Evolutionary conservation across 2,888 invertebrate genomes (phyloP), one percentile per base, ranked within the genome.

Genomic region (Anaspis maculata): DNA sequence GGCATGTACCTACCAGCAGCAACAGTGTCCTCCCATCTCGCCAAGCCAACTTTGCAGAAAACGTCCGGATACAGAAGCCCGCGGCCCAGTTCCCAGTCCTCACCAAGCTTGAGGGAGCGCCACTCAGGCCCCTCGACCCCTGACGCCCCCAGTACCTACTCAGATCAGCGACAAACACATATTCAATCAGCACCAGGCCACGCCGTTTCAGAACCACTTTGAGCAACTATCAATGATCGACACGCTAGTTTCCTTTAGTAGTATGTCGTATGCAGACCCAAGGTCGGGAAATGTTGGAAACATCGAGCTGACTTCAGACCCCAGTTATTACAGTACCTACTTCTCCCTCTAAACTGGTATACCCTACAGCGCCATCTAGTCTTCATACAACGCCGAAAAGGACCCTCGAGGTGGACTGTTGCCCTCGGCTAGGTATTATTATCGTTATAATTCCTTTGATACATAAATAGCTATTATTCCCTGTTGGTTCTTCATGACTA

Each of bases 211-310:
- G 63, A 89, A 90, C 65, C 86, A 90, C 54, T 91, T 95, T 70
- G 91, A 92, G 69, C 89, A 92, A 68, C 86, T 94, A 64, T 86
- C 86, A 56, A 88, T 95, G 84, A 62, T 70, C 63, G 73, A 73
- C 54, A 61, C 68, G 32, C 71, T n/a, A n/a, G n/a, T n/a, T n/a
- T n/a, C 72, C 19, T 67, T 65, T 30, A 65, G 51, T 42, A 51
- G 41, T 31, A 50, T 58, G 35, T 46, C 56, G 4, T 59, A 61
- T 42, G 54, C 54, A 24, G 60, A 60, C 29, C 50, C 49, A n/a
- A 49, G 54, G 13, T 49, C 54, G 24, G 43, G 54, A 15, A 46
- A 55, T n/a, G 41, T 47, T 14, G 49, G 49, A 24, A 50, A 45
- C 27, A 44, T 52, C 13, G 59, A 59, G 31, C 30, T 57, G 34